phyloP scores from a whole-genome alignment of 2,888 invertebrate species.

The Oligia fasciuncula region DNA sequence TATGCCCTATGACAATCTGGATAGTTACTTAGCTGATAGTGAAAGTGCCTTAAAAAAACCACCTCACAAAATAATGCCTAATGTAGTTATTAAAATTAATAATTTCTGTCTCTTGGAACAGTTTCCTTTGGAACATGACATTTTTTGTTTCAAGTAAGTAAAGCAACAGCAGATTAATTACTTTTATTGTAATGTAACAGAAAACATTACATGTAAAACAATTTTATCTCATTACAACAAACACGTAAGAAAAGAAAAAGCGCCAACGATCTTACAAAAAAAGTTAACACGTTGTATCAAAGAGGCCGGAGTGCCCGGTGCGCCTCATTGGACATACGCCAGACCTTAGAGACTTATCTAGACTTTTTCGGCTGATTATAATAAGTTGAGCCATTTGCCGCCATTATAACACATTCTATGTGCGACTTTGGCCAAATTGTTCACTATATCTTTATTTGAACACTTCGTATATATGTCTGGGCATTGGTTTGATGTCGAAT shows the following conservation, averaged over 20 bases:
- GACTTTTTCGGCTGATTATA: conserved; percentile 61
- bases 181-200: conserved; percentile 15
- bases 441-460: conserved; percentile 46
- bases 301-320: conserved; percentile 49
- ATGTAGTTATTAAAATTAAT: neutral
- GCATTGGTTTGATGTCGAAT: conserved; percentile 17
- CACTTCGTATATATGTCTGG: conserved; percentile 26
- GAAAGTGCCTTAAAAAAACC: conserved; percentile 22
- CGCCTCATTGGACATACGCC: conserved; percentile 61
- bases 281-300: conserved; percentile 47
- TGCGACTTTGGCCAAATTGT: conserved; percentile 52
- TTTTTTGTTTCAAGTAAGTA: neutral
- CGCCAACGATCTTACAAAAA: conserved; percentile 43
- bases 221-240: conserved; percentile 26
- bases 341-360: conserved; percentile 63
- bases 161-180: conserved; percentile 3
- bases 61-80: neutral
- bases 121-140: neutral
- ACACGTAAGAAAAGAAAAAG: conserved; percentile 36
- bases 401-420: conserved; percentile 52
- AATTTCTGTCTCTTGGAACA: neutral
- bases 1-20: conserved; percentile 29
- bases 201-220: conserved; percentile 26
- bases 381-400: conserved; percentile 62
- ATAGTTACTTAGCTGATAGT: conserved; percentile 11